phyloP scores from a whole-genome alignment of 2,888 invertebrate species.

The Julus scandinavius region DNA sequence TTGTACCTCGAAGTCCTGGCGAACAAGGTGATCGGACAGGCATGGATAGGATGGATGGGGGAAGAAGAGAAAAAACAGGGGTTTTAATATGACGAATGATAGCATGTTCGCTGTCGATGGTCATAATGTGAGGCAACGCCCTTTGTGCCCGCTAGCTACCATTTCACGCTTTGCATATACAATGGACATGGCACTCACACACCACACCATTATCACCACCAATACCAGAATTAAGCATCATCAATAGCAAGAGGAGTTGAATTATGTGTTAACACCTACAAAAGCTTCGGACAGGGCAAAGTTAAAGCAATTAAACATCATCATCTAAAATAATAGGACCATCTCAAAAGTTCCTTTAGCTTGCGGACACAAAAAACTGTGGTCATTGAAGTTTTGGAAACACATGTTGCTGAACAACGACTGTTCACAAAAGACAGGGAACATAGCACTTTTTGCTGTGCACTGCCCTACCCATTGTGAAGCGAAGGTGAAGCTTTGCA shows the following conservation, averaged over 20 bases:
- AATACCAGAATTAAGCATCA: slow-evolving; percentile 30
- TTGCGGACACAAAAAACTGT: slow-evolving; percentile 61
- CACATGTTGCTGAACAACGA: background rate
- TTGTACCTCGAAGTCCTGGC: slow-evolving; percentile 86
- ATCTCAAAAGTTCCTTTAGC: slow-evolving; percentile 91
- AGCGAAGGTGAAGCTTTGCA: background rate
- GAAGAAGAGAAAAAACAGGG: slow-evolving; percentile 62
- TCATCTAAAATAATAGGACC: slow-evolving; percentile 75
- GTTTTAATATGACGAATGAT: slow-evolving; percentile 44
- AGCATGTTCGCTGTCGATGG: slow-evolving; percentile 36
- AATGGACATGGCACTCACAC: slow-evolving; percentile 38
- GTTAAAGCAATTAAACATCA: slow-evolving; percentile 45
- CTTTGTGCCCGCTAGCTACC: slow-evolving; percentile 45
- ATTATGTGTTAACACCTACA: slow-evolving; percentile 42
- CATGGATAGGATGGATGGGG: slow-evolving; percentile 55
- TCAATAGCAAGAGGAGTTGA: slow-evolving; percentile 30
- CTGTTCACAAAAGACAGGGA: slow-evolving; percentile 11
- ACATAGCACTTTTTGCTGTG: background rate
- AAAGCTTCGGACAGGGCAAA: slow-evolving; percentile 40
- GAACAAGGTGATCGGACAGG: slow-evolving; percentile 61
- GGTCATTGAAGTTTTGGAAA: slow-evolving; percentile 29
- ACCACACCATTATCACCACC: slow-evolving; percentile 35
- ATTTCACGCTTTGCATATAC: slow-evolving; percentile 3
- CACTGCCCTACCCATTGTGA: background rate
- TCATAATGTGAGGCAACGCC: slow-evolving; percentile 45